Evolutionary conservation across 23 tunicate species (phyloP), one percentile per base, ranked within the genome.

Genomic region (Ascidia mentula): DNA sequence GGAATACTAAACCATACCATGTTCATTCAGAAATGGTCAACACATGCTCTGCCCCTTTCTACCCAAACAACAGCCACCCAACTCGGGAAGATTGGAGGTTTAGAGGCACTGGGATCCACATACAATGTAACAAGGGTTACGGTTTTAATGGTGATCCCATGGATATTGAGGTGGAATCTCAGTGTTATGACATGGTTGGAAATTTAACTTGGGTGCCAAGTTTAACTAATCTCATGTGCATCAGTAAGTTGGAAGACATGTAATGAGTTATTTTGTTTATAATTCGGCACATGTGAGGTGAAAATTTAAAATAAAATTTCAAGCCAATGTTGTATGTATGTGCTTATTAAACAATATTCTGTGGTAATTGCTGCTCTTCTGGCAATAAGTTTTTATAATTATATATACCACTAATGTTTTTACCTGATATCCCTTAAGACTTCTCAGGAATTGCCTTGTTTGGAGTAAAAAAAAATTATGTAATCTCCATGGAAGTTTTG

Each of bases 51-150:
- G 59, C 87, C 18, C 90, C 90, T 0, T 2, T 32, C n/a, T 32
- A 75, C 18, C 90, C 90, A 15, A 40, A 53, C 5, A 81, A 86
- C 39, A 79, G 81, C 32, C 34, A 72, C 32, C 39, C 37, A 1
- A 37, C 65, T 0, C 33, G 15, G 6, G 89, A 91, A 38, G 97
- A 91, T 84, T 91, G 97, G 97, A 81, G 90, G 34, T 71, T 40
- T 15, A 69, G 60, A 28, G 80, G 80, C 30, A 35, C 40, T 6
- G 97, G 90, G 4, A 81, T 81, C 22, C 36, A 40, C 7, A 35
- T 81, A 13, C 53, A 38, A 0, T 91, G 97, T 42, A 38, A 81
- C 36, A 5, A 3, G n/a, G 97, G 97, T 30, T 86, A 85, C 59
- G 90, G 90, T 4, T 36, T 91, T 30, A 33, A 37, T 0, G 89